A percentile compares a stretch with the other conserved stretches of the same genome.
Conservation (phyloP, 2,113 vertebrate species). For the Etheostoma cragini region DNA sequence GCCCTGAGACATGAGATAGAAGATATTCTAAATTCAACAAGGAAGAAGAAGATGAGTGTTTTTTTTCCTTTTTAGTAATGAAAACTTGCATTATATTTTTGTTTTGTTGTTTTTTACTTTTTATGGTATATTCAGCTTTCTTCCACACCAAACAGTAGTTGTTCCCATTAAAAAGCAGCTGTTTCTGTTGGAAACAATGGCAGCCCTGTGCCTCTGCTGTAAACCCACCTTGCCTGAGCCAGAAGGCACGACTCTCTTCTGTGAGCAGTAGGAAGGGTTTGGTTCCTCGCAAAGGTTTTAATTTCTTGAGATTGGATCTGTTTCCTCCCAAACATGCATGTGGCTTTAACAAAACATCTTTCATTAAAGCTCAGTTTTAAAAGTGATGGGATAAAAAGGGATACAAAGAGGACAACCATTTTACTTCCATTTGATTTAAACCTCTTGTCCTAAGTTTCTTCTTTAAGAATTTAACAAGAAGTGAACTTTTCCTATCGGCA, state of each 20-base stretch:
- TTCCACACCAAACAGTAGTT: slow-evolving; percentile 4
- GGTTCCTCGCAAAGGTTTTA: slow-evolving; percentile 13
- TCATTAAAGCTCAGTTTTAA: not conserved
- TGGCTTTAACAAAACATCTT: not conserved
- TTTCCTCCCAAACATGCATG: slow-evolving; percentile 9
- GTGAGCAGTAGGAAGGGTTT: slow-evolving; percentile 15
- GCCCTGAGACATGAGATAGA: too few species aligned
- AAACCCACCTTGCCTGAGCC: slow-evolving; percentile 33
- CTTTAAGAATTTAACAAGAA: not conserved
- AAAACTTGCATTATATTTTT: not conserved
- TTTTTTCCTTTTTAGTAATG: not conserved
- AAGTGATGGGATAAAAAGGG: not conserved
- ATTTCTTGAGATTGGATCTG: slow-evolving; percentile 28
- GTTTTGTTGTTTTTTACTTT: not conserved
- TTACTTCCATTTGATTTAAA: not conserved
- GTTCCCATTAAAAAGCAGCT: slow-evolving; percentile 29
- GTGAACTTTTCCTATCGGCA: not conserved
- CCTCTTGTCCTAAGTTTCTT: not conserved
- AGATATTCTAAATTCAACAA: not conserved
- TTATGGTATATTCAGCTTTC: not conserved
- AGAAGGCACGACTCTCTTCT: slow-evolving; percentile 23
- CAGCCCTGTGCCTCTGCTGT: slow-evolving; percentile 34
- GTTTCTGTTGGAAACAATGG: slow-evolving; percentile 50
- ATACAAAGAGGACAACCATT: not conserved
- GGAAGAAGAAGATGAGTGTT: not conserved